Percentiles rank a stretch among this genome's conserved stretches.
Conservation (phyloP, 2,888 invertebrate species). For the Galeruca laticollis region DNA sequence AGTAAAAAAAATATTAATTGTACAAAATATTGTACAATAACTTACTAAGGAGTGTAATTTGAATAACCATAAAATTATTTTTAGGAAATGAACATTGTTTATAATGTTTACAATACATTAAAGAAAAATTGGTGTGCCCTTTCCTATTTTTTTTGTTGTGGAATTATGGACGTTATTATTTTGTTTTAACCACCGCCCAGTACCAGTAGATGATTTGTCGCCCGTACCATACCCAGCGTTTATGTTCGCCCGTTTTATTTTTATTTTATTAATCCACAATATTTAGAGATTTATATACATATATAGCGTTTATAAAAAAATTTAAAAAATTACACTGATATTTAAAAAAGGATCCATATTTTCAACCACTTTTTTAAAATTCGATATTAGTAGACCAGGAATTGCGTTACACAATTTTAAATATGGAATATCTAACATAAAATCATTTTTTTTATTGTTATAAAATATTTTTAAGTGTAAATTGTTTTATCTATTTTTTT, state of each 20-base stretch:
- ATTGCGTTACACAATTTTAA: too few relatives aligned
- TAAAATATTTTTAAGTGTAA: too few relatives aligned
- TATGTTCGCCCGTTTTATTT: constrained; percentile 10
- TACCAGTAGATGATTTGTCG: constrained; percentile 16
- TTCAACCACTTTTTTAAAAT: too few relatives aligned
- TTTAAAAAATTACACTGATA: too few relatives aligned
- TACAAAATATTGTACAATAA: constrained; percentile 9
- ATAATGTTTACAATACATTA: constrained; percentile 37
- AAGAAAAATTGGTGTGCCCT: constrained; percentile 32
- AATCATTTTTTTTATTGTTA: too few relatives aligned
- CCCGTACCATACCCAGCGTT: constrained; percentile 5
- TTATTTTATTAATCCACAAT: constrained; percentile 11
- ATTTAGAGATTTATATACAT: constrained; percentile 35
- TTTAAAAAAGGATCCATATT: too few relatives aligned
- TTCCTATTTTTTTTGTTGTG: constrained; percentile 22
- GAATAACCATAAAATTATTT: constrained; percentile 22
- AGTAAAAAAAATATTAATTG: constrained; percentile 33
- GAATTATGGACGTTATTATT: constrained; percentile 23
- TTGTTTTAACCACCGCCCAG: constrained; percentile 12
- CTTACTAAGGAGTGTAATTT: constrained; percentile 32
- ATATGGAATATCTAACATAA: too few relatives aligned
- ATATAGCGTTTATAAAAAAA: constrained; percentile 3
- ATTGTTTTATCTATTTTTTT: too few relatives aligned
- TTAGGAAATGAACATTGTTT: constrained; percentile 37
- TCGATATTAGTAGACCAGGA: too few relatives aligned